phyloP scores from a whole-genome alignment of 2,797 vertebrate genomes.

The Coccyzus lansbergi region DNA sequence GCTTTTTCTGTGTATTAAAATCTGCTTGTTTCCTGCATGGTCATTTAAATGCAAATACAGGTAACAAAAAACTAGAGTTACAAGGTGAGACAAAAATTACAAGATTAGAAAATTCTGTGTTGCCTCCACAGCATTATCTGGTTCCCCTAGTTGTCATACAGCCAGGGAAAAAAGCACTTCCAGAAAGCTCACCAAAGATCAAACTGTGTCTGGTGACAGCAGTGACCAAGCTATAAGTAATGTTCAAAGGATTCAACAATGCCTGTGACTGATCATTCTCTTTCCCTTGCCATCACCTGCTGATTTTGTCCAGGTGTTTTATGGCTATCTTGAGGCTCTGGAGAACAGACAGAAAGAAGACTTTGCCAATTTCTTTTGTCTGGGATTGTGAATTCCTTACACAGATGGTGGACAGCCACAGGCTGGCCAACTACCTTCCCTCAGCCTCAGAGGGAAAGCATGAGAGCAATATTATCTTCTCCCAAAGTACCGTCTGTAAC shows the following conservation, averaged over 20 bases:
- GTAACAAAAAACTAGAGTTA: constrained; percentile 39
- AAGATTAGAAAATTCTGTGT: constrained; percentile 38
- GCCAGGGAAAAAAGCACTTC: constrained; percentile 80
- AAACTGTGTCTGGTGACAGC: constrained; percentile 92
- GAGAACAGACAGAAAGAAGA: constrained; percentile 85
- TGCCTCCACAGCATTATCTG: constrained; percentile 62
- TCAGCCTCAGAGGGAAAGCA: constrained; percentile 65
- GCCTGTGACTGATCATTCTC: constrained; percentile 86
- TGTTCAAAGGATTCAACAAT: constrained; percentile 88
- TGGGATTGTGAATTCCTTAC: constrained; percentile 84
- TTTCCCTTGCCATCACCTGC: constrained; percentile 86
- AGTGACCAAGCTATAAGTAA: constrained; percentile 87
- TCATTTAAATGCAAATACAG: constrained; percentile 1
- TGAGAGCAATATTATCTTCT: constrained; percentile 54
- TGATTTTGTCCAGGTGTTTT: constrained; percentile 91
- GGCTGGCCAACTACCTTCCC: constrained; percentile 72
- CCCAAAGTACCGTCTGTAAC: constrained; percentile 47
- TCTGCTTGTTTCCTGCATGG: background rate
- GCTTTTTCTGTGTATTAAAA: background rate
- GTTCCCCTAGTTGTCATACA: constrained; percentile 72
- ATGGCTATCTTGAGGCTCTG: constrained; percentile 86
- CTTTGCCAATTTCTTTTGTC: constrained; percentile 88
- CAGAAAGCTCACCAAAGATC: constrained; percentile 89
- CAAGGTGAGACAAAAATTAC: constrained; percentile 43
- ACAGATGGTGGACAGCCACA: constrained; percentile 87